Evolutionary conservation across 1,140 invertebrate genomes (phyloP), one percentile per base, ranked within the genome.

Genomic region (Stratiolaelaps scimitus): DNA sequence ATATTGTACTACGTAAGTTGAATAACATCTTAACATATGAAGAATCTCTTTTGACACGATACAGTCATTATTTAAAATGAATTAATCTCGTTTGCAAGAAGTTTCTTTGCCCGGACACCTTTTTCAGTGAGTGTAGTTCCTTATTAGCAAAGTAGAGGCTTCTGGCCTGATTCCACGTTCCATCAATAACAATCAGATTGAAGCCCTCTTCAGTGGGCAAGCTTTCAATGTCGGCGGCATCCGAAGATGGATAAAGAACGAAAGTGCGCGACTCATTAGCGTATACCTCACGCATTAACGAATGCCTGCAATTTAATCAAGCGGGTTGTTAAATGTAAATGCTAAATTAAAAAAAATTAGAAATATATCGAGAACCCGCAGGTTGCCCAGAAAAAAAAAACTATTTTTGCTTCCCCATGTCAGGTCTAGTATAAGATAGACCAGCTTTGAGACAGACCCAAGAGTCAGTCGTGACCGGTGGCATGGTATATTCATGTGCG

Each of bases 151-250:
- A 71, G 71, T 76, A 80, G 40, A 81, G 76, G 4, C 75, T 74
- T 53, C 89, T 91, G 13, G 91, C 89, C 79, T 95, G 90, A 19
- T 87, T 84, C 90, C 90, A 95, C 40, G 90, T 95, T 30, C 90
- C 90, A 81, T 95, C 90, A 69, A 95, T 81, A 64, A 95, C 75
- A 46, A 95, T 78, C 44, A 94, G 77, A 76, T 89, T 92, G 71
- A 88, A 90, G 13, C 77, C 71, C 48, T 73, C 53, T n/a, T 67
- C 47, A 15, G 68, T 70, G 13, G 74, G 69, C 13, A 81, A 67
- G 28, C 79, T 73, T 67, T 68, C 69, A n/a, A 71, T 64, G 45
- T 30, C 20, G 19, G 72, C 74, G 66, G 91, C 84, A 70, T 80
- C 77, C 71, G 81, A 79, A 65, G 87, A 88, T 34, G 89, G 90